A percentile compares a stretch with the other conserved stretches of the same genome.
Conservation (phyloP, 2,888 invertebrate genomes). For the Eucriotettix oculatus region DNA sequence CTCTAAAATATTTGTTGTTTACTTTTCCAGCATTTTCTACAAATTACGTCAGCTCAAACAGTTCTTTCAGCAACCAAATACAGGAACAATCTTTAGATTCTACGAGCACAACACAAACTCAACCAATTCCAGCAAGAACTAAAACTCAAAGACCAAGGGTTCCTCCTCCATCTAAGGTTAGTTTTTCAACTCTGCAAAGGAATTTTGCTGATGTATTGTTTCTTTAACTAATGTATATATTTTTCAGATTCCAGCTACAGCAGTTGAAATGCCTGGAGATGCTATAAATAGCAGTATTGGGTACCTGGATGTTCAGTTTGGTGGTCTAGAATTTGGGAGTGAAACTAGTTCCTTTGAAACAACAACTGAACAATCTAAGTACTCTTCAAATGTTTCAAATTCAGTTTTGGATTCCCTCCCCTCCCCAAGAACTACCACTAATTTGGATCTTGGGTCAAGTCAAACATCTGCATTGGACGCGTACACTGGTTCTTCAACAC, state of each 20-base stretch:
- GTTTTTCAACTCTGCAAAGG: background rate
- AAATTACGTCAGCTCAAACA: conserved; percentile 10
- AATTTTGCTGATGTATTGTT: background rate
- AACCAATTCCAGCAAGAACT: conserved; percentile 33
- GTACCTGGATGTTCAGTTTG: conserved; percentile 86
- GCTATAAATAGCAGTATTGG: conserved; percentile 50
- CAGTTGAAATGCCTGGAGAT: conserved; percentile 94
- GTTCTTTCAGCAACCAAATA: conserved; percentile 10
- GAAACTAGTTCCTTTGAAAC: conserved; percentile 32
- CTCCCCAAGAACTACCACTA: conserved; percentile 9
- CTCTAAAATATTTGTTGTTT: background rate
- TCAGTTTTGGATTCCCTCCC: conserved; percentile 13
- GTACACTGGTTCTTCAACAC: conserved; percentile 8
- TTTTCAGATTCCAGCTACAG: conserved; percentile 70
- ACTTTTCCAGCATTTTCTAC: conserved; percentile 11
- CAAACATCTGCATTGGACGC: conserved; percentile 11
- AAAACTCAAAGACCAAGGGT: conserved; percentile 54
- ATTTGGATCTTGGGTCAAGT: conserved; percentile 10
- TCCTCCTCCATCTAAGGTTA: conserved; percentile 70
- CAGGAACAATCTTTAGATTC: conserved; percentile 13
- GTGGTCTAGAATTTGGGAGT: conserved; percentile 61
- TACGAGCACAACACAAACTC: conserved; percentile 23
- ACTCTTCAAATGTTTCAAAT: conserved; percentile 9
- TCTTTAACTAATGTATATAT: background rate
- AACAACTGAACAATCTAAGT: conserved; percentile 10